Conservation (phyloP, 2,797 vertebrate genomes). For the Coranthus polyacanthus region DNA sequence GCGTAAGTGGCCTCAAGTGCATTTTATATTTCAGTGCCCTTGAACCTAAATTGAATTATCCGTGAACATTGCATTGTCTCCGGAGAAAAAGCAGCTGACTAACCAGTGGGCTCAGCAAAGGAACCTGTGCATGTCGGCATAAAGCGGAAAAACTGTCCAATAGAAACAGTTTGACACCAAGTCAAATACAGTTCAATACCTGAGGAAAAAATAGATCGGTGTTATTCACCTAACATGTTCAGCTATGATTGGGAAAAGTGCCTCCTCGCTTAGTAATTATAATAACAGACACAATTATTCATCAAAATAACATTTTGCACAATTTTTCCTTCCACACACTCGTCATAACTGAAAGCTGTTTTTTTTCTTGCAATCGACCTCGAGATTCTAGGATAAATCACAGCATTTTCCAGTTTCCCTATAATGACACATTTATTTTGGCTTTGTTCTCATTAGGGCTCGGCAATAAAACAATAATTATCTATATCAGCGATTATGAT, state of each 20-base stretch:
- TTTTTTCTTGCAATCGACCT: too few relatives aligned
- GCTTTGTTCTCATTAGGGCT: too few relatives aligned
- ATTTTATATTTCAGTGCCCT: slow-evolving; percentile 70
- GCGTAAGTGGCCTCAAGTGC: slow-evolving; percentile 67
- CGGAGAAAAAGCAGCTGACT: slow-evolving; percentile 50
- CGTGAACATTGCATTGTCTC: slow-evolving; percentile 51
- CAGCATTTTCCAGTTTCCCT: too few relatives aligned
- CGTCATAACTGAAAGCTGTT: too few relatives aligned
- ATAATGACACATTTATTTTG: too few relatives aligned
- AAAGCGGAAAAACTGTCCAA: slow-evolving; percentile 11
- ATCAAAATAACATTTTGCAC: too few relatives aligned
- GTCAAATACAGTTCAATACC: slow-evolving; percentile 22
- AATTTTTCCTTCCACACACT: too few relatives aligned
- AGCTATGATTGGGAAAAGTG: background rate
- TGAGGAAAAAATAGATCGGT: slow-evolving; percentile 10
- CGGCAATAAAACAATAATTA: too few relatives aligned
- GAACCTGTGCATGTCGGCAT: slow-evolving; percentile 14
- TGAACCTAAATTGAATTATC: slow-evolving; percentile 74
- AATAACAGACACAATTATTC: too few relatives aligned
- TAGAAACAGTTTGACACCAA: background rate
- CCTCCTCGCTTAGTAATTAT: too few relatives aligned
- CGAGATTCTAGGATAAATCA: too few relatives aligned
- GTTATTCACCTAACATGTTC: slow-evolving; percentile 21
- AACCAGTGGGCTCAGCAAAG: slow-evolving; percentile 13
- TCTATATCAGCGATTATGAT: too few relatives aligned